Evolutionary conservation across 1,140 invertebrate genomes (phyloP).

Genomic region (Drosophila paulistorum): DNA sequence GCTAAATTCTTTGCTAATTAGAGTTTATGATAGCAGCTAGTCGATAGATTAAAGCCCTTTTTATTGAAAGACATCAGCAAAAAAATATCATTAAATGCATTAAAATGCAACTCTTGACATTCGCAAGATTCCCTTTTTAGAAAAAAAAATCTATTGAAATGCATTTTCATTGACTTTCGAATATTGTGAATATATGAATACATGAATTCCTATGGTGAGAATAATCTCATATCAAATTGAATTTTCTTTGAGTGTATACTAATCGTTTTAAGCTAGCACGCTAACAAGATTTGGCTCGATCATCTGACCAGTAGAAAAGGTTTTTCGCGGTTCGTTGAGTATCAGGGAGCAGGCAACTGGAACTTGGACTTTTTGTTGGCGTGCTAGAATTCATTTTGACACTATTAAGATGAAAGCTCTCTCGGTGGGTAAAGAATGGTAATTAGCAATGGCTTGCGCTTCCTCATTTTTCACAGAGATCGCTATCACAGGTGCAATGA

Average conservation of each 20-base stretch:
- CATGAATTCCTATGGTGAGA: neutral
- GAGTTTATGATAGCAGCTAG: constrained; percentile 19
- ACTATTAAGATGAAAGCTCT: constrained; percentile 62
- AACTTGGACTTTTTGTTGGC: constrained; percentile 32
- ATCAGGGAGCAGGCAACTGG: constrained; percentile 17
- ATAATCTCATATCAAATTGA: constrained; percentile 38
- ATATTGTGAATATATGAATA: no score
- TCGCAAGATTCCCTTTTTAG: no score
- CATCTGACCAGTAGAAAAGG: constrained; percentile 26
- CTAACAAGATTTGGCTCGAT: constrained; percentile 46
- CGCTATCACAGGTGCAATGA: constrained; percentile 74
- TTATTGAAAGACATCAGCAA: constrained; percentile 6
- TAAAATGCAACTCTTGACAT: no score
- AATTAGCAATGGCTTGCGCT: constrained; percentile 58
- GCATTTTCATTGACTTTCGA: no score
- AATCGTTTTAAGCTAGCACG: constrained; percentile 48
- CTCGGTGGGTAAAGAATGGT: constrained; percentile 51
- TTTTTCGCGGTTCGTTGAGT: constrained; percentile 31
- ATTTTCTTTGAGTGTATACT: constrained; percentile 23
- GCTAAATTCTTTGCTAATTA: constrained; percentile 40
- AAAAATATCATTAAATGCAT: no score
- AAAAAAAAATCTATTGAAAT: no score
- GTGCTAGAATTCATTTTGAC: constrained; percentile 77
- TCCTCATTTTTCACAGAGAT: constrained; percentile 47
- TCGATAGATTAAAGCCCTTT: constrained; percentile 6